Percentiles rank a stretch among this genome's conserved stretches.
phyloP scores from a whole-genome alignment of 2,113 vertebrate genomes.

The Myrmophylax atrothorax region DNA sequence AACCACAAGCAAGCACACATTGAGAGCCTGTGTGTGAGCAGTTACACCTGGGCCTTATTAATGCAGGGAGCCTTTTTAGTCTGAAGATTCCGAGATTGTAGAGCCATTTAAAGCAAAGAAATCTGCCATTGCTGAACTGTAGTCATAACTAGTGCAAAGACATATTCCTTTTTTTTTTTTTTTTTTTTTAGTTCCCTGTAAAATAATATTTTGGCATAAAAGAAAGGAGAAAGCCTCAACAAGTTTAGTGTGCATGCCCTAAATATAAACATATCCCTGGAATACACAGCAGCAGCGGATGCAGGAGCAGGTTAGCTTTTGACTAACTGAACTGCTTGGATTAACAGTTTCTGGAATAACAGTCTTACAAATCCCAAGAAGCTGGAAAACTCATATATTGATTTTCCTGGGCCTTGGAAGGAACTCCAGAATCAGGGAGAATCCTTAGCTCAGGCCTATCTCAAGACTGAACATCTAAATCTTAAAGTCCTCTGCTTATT shows the following conservation, averaged over 20 bases:
- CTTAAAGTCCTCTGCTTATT: not conserved
- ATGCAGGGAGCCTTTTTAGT: not conserved
- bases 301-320: not conserved
- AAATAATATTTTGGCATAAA: not conserved
- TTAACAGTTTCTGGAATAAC: not conserved
- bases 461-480: not conserved
- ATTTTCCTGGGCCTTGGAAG: not conserved
- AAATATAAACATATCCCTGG: not conserved
- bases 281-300: not conserved
- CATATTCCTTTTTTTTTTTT: not conserved
- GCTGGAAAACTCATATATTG: not conserved
- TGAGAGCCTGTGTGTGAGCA: not conserved
- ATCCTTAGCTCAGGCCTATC: not conserved
- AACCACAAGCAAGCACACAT: not conserved
- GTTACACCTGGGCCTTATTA: not conserved
- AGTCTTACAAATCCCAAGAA: not conserved
- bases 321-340: not conserved
- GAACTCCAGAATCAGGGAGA: not conserved
- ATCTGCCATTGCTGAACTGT: not conserved
- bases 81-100: not conserved
- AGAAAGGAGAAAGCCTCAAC: not conserved
- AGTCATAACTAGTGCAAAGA: not conserved
- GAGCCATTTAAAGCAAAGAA: not conserved
- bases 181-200: not conserved
- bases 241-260: not conserved